Evolutionary conservation across 2,888 invertebrate genomes (phyloP), one percentile per base, ranked within the genome.

Genomic region (Caenorhabditis uteleia): DNA sequence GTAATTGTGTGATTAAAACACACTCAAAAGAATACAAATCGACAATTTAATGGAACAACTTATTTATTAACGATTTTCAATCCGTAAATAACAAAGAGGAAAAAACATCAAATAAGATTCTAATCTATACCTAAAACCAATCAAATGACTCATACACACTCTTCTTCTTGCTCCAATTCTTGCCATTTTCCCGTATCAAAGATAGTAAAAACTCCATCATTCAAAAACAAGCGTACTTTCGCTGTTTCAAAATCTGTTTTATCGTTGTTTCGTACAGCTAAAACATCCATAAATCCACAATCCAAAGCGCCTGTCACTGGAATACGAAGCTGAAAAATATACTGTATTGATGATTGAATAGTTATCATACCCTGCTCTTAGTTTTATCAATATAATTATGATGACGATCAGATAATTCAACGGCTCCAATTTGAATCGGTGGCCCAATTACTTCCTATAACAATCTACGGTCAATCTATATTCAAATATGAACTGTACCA

Each of bases 381-480:
- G 51, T 58, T 36, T 75, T 72, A 20, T 70, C 79, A 14, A 82
- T 73, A 57, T 75, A 79, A 57, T 82, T 82, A 43, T 73, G 68
- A 42, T 27, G 45, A 20, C 78, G 60, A 62, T 82, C 82, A 2
- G 72, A 57, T 16, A 80, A 47, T 49, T 82, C 77, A 14, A 82
- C 75, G 29, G 62, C 56, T 23, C 81, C 82, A 12, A 82, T 59
- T 39, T 72, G 62, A 57, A 82, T 79, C 12, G 82, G 82, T 16
- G 67, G 56, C 18, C 82, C 82, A 25, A 82, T 64, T 5, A 67
- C 65, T 33, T 68, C 69, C 68, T 74, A 44, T 31, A 46, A 33
- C 5, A 38, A 36, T 7, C n/a, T n/a, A n/a, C n/a, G n/a, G n/a
- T n/a, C n/a, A n/a, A n/a, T n/a, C n/a, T n/a, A n/a, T n/a, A n/a